Evolutionary conservation across 2,888 invertebrate genomes (phyloP).

Genomic region (Atrina japonica): DNA sequence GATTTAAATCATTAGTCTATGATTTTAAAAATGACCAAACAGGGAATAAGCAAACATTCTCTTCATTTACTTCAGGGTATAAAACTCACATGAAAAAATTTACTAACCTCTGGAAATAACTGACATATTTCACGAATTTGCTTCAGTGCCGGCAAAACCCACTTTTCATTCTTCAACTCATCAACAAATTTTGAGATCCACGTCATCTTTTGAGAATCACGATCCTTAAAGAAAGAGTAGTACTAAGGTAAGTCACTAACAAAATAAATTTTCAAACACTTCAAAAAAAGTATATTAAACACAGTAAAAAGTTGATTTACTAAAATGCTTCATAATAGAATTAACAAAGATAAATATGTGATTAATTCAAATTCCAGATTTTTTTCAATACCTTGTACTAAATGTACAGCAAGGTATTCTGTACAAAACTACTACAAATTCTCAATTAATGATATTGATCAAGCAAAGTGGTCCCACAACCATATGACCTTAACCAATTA

Average conservation of each 20-base stretch:
- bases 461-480: too few relatives aligned
- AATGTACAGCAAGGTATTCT: too few relatives aligned
- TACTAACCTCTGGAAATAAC: slow-evolving; percentile 87
- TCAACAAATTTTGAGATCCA: slow-evolving; percentile 99
- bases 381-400: too few relatives aligned
- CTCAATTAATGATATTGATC: too few relatives aligned
- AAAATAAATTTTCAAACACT: too few relatives aligned
- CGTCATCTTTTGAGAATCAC: slow-evolving; percentile 96
- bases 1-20: too few relatives aligned
- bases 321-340: neutral
- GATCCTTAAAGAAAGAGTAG: slow-evolving; percentile 83
- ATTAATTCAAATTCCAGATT: neutral
- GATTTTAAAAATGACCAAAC: too few relatives aligned
- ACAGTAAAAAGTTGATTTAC: neutral
- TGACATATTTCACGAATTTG: slow-evolving; percentile 97
- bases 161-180: slow-evolving; percentile 88
- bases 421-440: too few relatives aligned
- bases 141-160: slow-evolving; percentile 97
- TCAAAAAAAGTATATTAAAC: neutral
- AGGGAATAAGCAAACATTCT: too few relatives aligned
- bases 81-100: too few relatives aligned
- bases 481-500: too few relatives aligned
- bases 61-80: too few relatives aligned
- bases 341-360: neutral
- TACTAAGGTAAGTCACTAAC: neutral